phyloP scores from a whole-genome alignment of 2,888 invertebrate species.

The Sinohyriopsis cumingii region DNA sequence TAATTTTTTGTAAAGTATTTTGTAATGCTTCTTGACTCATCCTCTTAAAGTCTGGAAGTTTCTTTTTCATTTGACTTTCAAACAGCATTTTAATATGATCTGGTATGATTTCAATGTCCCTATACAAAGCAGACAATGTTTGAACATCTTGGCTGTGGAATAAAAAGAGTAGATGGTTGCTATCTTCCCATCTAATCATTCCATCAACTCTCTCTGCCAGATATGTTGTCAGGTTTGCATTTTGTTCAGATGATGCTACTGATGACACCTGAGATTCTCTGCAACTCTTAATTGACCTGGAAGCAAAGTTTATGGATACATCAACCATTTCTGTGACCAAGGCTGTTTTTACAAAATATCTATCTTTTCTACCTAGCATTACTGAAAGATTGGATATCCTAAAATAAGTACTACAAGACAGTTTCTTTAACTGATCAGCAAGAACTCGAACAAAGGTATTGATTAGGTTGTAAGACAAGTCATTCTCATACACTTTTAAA shows the following conservation, averaged over 20 bases:
- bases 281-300: conserved; percentile 19
- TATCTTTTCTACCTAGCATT: conserved; percentile 11
- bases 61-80: conserved; percentile 44
- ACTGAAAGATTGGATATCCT: neutral
- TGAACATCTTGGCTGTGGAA: conserved; percentile 47
- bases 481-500: conserved; percentile 13
- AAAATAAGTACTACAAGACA: conserved; percentile 47
- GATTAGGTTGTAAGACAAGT: conserved; percentile 37
- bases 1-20: conserved; percentile 26
- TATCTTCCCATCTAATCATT: conserved; percentile 53
- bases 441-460: conserved; percentile 43
- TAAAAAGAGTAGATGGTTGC: conserved; percentile 45
- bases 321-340: conserved; percentile 24
- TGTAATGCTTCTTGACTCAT: conserved; percentile 27
- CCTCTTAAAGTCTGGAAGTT: conserved; percentile 21
- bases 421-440: conserved; percentile 51
- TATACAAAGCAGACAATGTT: conserved; percentile 45
- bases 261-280: conserved; percentile 19
- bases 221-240: too few relatives aligned
- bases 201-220: conserved; percentile 27
- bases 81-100: conserved; percentile 34
- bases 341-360: conserved; percentile 13
- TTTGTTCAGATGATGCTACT: neutral
- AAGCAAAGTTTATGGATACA: conserved; percentile 26
- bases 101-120: conserved; percentile 31